phyloP scores from a whole-genome alignment of 1,140 invertebrate genomes.

The Apis florea region DNA sequence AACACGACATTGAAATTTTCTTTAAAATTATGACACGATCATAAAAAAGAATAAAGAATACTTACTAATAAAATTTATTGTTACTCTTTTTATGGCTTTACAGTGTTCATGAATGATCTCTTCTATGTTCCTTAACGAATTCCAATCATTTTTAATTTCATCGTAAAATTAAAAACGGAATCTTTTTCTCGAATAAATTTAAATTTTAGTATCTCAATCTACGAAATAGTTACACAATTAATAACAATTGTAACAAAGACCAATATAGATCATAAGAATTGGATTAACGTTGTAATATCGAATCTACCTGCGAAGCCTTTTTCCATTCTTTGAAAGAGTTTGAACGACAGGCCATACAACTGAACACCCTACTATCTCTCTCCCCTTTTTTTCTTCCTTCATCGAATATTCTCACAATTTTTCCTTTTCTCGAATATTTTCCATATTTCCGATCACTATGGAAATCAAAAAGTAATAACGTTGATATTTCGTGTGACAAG shows the following conservation, averaged over 20 bases:
- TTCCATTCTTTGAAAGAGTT: constrained; percentile 20
- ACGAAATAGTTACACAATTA: not conserved
- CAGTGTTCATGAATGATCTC: constrained; percentile 26
- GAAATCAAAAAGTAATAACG: not conserved
- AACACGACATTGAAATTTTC: not conserved
- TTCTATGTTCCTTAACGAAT: constrained; percentile 28
- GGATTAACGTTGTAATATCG: constrained; percentile 36
- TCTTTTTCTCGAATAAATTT: not conserved
- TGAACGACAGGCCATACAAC: too few relatives aligned
- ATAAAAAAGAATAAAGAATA: not conserved
- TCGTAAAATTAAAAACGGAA: not conserved
- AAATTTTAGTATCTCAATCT: constrained; percentile 2
- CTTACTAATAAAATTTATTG: constrained; percentile 1
- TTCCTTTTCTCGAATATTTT: not conserved
- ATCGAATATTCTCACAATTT: not conserved
- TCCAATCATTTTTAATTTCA: constrained; percentile 27
- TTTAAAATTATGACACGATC: not conserved
- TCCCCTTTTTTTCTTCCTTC: too few relatives aligned
- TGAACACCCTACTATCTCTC: not conserved
- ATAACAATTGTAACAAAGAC: constrained; percentile 17
- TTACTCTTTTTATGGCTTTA: not conserved
- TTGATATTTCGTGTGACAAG: not conserved
- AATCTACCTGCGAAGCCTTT: not conserved
- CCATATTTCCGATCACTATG: not conserved
- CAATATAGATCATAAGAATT: constrained; percentile 15